These are phyloP conservation scores for Phortica magna DNA, from an alignment of 2,888 invertebrate species.

Conservation along the genomic window DNA sequence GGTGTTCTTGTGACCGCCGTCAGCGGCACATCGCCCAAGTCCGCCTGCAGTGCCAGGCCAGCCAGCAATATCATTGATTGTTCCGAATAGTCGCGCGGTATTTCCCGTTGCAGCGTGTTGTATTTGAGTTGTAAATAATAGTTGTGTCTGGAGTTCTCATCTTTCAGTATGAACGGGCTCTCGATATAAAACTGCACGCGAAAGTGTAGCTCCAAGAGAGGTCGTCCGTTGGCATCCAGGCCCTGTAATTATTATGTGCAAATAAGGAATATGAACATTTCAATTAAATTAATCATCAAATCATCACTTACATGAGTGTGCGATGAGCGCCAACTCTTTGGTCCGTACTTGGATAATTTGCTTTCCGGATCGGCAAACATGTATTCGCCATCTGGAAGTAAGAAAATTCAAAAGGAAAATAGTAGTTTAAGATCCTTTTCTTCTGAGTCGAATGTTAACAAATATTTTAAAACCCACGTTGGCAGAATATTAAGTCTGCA, in stretches of 20 bases:
- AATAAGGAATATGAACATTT: neutral
- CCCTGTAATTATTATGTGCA: constrained; percentile 12
- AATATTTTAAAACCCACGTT: too few species aligned
- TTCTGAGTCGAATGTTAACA: too few species aligned
- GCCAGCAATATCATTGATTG: constrained; percentile 89
- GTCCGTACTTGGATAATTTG: constrained; percentile 97
- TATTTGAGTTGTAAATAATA: constrained; percentile 97
- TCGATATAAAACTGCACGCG: constrained; percentile 96
- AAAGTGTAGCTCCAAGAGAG: constrained; percentile 92
- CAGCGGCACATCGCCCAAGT: constrained; percentile 87
- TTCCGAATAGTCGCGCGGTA: constrained; percentile 79
- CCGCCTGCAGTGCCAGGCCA: constrained; percentile 94
- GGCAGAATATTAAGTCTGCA: too few species aligned
- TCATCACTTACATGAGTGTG: constrained; percentile 89
- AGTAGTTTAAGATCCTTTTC: too few species aligned
- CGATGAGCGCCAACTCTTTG: constrained; percentile 97
- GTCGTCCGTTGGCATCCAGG: constrained; percentile 93
- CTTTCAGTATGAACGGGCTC: constrained; percentile 92
- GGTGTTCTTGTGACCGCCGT: constrained; percentile 73
- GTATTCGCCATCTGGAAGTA: constrained; percentile 94
- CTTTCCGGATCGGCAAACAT: constrained; percentile 96
- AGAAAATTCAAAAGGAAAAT: neutral
- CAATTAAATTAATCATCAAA: neutral
- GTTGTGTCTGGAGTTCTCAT: constrained; percentile 94
- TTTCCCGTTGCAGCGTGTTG: constrained; percentile 87